A percentile compares a stretch with the other conserved stretches of the same genome.
Evolutionary conservation across 2,113 vertebrate genomes (phyloP).

Genomic region (Octodon degus): DNA sequence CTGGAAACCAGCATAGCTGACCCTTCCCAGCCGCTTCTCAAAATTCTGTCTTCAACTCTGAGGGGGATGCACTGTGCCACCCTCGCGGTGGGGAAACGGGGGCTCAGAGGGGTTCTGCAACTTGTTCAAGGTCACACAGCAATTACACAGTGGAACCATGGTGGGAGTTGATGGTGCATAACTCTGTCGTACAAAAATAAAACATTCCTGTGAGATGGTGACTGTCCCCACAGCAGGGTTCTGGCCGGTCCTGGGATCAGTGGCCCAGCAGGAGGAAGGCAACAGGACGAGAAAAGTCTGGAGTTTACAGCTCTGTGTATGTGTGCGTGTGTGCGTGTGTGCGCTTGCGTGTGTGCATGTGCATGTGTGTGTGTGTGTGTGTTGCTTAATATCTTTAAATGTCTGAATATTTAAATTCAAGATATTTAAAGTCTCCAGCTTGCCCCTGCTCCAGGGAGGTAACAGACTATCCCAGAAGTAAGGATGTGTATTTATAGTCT

Average conservation of each 20-base stretch:
- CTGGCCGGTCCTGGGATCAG: background rate
- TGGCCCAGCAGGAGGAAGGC: background rate
- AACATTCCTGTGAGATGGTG: background rate
- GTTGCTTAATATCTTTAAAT: background rate
- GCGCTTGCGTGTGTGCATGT: too few species aligned
- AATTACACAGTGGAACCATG: background rate
- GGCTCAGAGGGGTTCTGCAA: background rate
- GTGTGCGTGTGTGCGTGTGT: too few species aligned
- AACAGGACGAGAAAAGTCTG: background rate
- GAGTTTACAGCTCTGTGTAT: background rate
- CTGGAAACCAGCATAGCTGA: background rate
- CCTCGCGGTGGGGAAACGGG: background rate
- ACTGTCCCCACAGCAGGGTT: background rate
- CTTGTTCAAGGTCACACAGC: constrained; percentile 29
- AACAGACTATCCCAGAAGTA: constrained; percentile 9
- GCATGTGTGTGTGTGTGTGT: too few species aligned
- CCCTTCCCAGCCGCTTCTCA: background rate
- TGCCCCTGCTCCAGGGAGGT: background rate
- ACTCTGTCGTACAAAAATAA: background rate
- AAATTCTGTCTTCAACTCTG: background rate
- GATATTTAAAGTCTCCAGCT: constrained; percentile 21
- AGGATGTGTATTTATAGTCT: background rate
- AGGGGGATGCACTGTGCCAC: background rate
- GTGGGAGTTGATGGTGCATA: background rate
- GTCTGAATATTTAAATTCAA: constrained; percentile 32